A percentile compares a stretch with the other conserved stretches of the same genome.
phyloP scores from a whole-genome alignment of 2,888 invertebrate species.

The Metallyticus violacea region DNA sequence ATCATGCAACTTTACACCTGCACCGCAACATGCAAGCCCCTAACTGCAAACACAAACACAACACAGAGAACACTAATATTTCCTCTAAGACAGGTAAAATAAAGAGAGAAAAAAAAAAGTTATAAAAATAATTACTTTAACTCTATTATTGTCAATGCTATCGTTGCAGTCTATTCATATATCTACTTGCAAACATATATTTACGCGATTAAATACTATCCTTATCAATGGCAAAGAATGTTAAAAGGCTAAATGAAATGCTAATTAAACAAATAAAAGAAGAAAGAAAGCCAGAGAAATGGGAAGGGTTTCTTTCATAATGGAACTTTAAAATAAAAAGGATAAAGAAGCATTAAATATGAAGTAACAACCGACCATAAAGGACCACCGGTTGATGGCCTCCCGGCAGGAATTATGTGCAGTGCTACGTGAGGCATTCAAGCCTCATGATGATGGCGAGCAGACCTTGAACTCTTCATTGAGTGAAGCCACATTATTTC shows the following conservation, averaged over 20 bases:
- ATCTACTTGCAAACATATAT: neutral
- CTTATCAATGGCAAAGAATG: neutral
- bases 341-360: neutral
- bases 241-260: neutral
- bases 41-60: neutral
- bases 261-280: neutral
- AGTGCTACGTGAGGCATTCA: neutral
- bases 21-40: neutral
- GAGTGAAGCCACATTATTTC: slow-evolving; percentile 21
- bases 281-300: neutral
- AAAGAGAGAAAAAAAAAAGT: neutral
- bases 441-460: neutral
- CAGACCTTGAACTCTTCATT: neutral
- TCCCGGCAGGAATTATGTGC: neutral
- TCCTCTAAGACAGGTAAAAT: neutral
- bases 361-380: slow-evolving; percentile 29
- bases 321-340: neutral
- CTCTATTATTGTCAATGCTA: neutral
- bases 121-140: neutral
- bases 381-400: neutral
- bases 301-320: neutral
- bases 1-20: neutral
- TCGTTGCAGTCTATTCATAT: neutral
- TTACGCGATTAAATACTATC: neutral
- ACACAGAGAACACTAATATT: neutral